Evolutionary conservation across 2,797 vertebrate genomes (phyloP).

Genomic region (Cyprinella venusta): DNA sequence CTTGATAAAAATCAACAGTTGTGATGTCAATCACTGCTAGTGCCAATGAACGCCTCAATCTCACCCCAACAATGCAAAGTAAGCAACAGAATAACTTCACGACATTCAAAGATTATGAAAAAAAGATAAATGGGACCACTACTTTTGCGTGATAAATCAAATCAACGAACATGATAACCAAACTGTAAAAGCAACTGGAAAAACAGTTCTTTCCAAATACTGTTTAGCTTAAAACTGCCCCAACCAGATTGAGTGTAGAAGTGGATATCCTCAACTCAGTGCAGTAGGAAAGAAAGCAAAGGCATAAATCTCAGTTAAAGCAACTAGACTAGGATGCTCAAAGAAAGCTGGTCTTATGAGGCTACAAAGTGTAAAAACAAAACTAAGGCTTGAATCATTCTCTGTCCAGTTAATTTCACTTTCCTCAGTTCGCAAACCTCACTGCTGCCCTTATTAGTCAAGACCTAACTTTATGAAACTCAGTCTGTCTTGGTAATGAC

Average conservation of each 20-base stretch:
- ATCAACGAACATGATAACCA: not conserved
- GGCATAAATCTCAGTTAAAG: conserved; percentile 94
- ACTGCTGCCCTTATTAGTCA: conserved; percentile 20
- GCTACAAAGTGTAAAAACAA: conserved; percentile 80
- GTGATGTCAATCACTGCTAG: not conserved
- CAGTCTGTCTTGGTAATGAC: conserved; percentile 28
- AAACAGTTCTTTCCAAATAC: no score
- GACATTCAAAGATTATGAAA: not conserved
- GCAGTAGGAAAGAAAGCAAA: conserved; percentile 88
- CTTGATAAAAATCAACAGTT: not conserved
- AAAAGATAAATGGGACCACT: not conserved
- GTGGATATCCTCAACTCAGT: conserved; percentile 87
- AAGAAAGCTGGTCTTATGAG: conserved; percentile 87
- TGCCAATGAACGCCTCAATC: not conserved
- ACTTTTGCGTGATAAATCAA: not conserved
- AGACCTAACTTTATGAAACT: conserved; percentile 32
- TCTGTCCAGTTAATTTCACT: not conserved
- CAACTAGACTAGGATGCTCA: conserved; percentile 86
- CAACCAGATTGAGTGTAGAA: conserved; percentile 68
- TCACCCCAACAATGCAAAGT: not conserved
- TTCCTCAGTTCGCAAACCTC: conserved; percentile 12
- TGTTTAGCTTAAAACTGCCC: conserved; percentile 4
- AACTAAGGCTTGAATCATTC: conserved; percentile 26
- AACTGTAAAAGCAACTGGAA: not conserved
- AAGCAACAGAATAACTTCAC: not conserved